A percentile compares a stretch with the other conserved stretches of the same genome.
Conservation (phyloP, 1,140 invertebrate genomes). For the Solen grandis region DNA sequence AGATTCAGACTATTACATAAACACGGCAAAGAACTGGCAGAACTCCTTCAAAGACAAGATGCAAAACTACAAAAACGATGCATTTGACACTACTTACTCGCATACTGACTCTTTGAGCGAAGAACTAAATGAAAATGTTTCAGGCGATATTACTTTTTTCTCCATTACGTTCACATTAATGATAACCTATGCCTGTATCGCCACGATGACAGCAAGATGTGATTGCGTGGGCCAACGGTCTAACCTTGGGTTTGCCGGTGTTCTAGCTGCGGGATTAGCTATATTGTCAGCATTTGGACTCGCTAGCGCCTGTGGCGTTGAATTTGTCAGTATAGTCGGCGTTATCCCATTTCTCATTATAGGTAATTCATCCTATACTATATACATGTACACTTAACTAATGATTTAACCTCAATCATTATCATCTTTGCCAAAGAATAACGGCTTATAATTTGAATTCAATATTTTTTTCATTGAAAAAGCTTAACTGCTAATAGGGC, state of each 20-base stretch:
- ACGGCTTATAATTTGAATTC: not conserved
- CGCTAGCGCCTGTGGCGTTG: conserved; percentile 93
- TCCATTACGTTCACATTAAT: conserved; percentile 57
- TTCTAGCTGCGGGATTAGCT: conserved; percentile 90
- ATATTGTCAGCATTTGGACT: conserved; percentile 94
- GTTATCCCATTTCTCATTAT: conserved; percentile 97
- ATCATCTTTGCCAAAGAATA: not conserved
- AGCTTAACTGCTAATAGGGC: not conserved
- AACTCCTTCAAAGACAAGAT: not conserved
- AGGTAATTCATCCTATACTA: conserved; percentile 84
- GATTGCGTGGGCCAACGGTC: conserved; percentile 84
- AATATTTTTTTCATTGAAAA: not conserved
- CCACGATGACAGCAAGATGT: conserved; percentile 22
- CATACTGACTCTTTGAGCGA: conserved; percentile 21
- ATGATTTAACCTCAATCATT: not conserved
- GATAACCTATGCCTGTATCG: conserved; percentile 62
- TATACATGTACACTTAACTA: not conserved
- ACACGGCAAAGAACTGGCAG: conserved; percentile 1
- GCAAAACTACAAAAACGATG: not conserved
- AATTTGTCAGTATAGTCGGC: conserved; percentile 97
- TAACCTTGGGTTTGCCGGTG: conserved; percentile 93
- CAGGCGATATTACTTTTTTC: conserved; percentile 57
- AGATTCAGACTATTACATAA: not conserved
- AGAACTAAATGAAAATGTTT: conserved; percentile 31
- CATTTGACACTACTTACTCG: conserved; percentile 15